Base-by-base conservation (phyloP, 2,113 vertebrate species). In the Otolemur garnettii region DNA sequence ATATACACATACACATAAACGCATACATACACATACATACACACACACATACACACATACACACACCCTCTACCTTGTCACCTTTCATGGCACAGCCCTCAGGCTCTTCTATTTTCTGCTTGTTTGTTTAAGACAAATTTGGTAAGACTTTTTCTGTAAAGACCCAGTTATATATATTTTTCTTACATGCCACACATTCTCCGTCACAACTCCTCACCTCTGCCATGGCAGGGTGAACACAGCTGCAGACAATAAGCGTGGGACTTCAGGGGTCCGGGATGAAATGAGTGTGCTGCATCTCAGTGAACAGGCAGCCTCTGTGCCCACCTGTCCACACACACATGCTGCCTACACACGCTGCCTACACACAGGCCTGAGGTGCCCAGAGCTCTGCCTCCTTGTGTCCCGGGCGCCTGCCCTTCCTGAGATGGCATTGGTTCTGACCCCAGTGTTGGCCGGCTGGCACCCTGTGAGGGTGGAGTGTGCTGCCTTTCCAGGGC, bases 1-100 rank as follows among this genome's bases (percentile, higher is more conserved):
- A 1, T 4, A 62, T 8, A 4, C 1, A 4, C 13, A 28, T 0
- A 2, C 2, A 15, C 2, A 59, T 4, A 81, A 4, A 57, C 19
- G 21, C 1, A 50, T 5, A 59, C 78, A 19, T 1, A 0, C 5
- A 66, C 12, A 18, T 0, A 13, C 24, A 42, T 0, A 10, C 11
- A 28, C n/a, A 74, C 9, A 80, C 24, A 62, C 21, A 22, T 5
- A 33, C 10, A 30, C 9, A 38, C 55, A 24, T 19, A 38, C 19
- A 38, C 35, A 38, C 21, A 42, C 35, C 13, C 18, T 38, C 3
- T 6, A 1, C 11, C n/a, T 33, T n/a, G 33, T 80, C 18, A 33
- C 3, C 50, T 17, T 38, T 30, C 69, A 7, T n/a, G 11, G 80
- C 69, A 28, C 8, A 60, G 19, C 30, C 28, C 50, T 0, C 12